phyloP scores from a whole-genome alignment of 92 coral and sea anemone species.

The Phymanthus crucifer region DNA sequence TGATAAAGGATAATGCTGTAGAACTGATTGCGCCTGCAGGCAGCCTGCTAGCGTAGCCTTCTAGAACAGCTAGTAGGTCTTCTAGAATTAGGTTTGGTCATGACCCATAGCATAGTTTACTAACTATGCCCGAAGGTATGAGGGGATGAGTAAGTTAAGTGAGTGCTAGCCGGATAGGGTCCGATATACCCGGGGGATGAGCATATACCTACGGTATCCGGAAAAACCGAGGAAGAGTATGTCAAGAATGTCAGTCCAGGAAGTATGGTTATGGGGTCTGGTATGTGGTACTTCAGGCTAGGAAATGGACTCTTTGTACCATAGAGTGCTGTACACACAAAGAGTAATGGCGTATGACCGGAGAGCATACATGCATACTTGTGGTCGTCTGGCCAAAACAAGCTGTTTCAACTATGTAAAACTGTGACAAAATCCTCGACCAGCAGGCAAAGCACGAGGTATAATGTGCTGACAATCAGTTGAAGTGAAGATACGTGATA shows the following conservation, averaged over 20 bases:
- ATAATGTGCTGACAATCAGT: not conserved
- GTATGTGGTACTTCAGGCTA: slow-evolving; percentile 1
- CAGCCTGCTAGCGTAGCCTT: not conserved
- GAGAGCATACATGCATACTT: not conserved
- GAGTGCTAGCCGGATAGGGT: too few relatives aligned
- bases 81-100: not conserved
- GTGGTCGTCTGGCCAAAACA: not conserved
- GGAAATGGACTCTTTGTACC: not conserved
- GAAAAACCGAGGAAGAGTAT: not conserved
- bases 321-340: not conserved
- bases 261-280: slow-evolving; percentile 24
- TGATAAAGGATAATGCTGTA: not conserved
- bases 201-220: not conserved
- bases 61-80: not conserved
- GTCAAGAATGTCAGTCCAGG: slow-evolving; percentile 27
- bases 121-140: too few relatives aligned
- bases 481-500: not conserved
- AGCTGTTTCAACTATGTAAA: not conserved
- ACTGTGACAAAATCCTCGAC: not conserved
- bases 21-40: too few relatives aligned
- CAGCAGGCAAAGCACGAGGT: not conserved
- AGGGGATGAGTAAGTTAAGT: too few relatives aligned
- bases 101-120: too few relatives aligned
- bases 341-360: not conserved
- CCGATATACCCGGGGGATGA: not conserved